phyloP scores from a whole-genome alignment of 1,140 invertebrate species.

The Caenorhabditis brenneri region DNA sequence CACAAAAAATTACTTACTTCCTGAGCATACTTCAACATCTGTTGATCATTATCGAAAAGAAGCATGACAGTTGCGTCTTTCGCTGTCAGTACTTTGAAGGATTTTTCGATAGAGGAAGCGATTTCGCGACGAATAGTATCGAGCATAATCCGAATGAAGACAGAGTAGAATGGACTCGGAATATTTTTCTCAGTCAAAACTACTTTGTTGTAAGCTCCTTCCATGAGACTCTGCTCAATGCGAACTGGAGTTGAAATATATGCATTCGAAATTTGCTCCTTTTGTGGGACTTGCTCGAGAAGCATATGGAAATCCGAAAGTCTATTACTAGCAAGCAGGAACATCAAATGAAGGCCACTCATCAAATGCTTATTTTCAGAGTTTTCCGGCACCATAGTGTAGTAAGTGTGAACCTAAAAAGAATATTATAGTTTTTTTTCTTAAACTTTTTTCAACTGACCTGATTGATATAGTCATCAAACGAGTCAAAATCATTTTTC shows the following conservation, averaged over 20 bases:
- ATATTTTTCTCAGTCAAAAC: conserved; percentile 85
- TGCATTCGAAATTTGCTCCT: conserved; percentile 84
- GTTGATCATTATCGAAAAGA: conserved; percentile 80
- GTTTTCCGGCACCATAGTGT: conserved; percentile 50
- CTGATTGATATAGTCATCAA: conserved; percentile 62
- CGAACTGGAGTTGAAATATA: conserved; percentile 93
- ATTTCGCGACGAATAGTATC: conserved; percentile 87
- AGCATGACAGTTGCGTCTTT: conserved; percentile 87
- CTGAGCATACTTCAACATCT: conserved; percentile 81
- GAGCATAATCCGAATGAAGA: conserved; percentile 94
- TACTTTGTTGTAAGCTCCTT: conserved; percentile 96
- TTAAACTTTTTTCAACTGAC: not conserved
- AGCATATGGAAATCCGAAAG: conserved; percentile 98
- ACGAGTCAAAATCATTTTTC: conserved; percentile 56
- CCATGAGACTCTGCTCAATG: conserved; percentile 97
- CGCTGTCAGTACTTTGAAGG: conserved; percentile 87
- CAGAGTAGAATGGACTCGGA: conserved; percentile 91
- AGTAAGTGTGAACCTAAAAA: conserved; percentile 53
- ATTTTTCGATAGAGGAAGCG: conserved; percentile 91
- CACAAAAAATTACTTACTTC: conserved; percentile 73
- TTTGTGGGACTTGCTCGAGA: conserved; percentile 88
- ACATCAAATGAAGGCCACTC: conserved; percentile 90
- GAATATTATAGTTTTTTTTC: not conserved
- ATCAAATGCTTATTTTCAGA: conserved; percentile 94
- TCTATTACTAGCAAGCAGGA: conserved; percentile 91